Evolutionary conservation across 2,113 vertebrate genomes (phyloP).

Genomic region (Oryzias melastigma): DNA sequence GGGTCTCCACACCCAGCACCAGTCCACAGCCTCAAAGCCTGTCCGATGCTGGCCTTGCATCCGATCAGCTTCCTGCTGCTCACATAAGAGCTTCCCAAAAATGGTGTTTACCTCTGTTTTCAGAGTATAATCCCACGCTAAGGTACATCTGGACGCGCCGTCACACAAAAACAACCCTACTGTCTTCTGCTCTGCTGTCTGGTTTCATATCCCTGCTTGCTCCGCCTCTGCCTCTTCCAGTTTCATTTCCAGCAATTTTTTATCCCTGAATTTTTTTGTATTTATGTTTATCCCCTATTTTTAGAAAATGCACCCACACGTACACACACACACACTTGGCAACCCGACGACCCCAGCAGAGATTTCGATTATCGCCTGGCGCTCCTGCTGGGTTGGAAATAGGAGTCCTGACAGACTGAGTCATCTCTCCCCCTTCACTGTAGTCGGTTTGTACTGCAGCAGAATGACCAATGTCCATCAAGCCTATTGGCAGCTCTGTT

Average conservation of each 20-base stretch:
- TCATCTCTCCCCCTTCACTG: slow-evolving; percentile 28
- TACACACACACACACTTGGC: slow-evolving; percentile 36
- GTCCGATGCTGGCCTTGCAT: background rate
- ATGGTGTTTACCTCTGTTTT: background rate
- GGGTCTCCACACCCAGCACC: slow-evolving; percentile 26
- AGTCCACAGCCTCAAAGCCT: slow-evolving; percentile 21
- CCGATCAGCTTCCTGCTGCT: slow-evolving; percentile 22
- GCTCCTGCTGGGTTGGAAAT: slow-evolving; percentile 55
- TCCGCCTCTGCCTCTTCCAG: background rate
- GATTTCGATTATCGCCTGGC: slow-evolving; percentile 60
- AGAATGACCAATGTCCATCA: slow-evolving; percentile 43
- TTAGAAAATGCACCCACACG: slow-evolving; percentile 34
- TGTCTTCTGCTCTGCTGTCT: slow-evolving; percentile 12
- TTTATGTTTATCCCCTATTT: background rate
- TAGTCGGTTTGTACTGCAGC: slow-evolving; percentile 48
- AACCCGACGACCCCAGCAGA: slow-evolving; percentile 48
- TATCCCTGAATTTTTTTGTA: background rate
- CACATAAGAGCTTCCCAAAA: slow-evolving; percentile 8
- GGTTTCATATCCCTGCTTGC: slow-evolving; percentile 13
- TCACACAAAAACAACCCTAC: slow-evolving; percentile 1
- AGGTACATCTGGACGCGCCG: slow-evolving; percentile 1
- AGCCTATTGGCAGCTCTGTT: slow-evolving; percentile 35
- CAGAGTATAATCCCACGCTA: slow-evolving; percentile 1
- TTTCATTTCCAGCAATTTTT: background rate
- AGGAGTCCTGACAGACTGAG: slow-evolving; percentile 49